Evolutionary conservation across 2,888 invertebrate genomes (phyloP), one percentile per base, ranked within the genome.

Genomic region (Dorcus hopei): DNA sequence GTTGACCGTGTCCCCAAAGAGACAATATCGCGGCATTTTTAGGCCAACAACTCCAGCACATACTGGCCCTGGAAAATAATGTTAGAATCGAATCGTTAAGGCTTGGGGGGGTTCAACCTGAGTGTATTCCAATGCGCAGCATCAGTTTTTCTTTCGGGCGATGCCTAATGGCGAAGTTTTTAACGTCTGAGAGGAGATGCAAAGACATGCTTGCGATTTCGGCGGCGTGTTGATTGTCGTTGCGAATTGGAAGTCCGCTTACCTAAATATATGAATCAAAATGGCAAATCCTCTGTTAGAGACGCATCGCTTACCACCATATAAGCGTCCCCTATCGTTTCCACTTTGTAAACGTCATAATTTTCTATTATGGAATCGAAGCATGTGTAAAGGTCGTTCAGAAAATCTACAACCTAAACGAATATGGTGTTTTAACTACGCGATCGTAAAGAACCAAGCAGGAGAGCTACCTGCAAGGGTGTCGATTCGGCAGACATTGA

Each of bases 141-240:
- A 91, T 86, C 14, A 97, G 82, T 65, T 91, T 87, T 66, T 95
- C 93, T 14, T 85, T 83, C 3, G 96, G 95, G 49, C 92, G 83
- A 77, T 97, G 97, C 3, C 93, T 84, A 61, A 97, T 93, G 67
- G 87, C 86, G 80, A 97, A 97, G 69, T 89, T 88, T 66, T 90
- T 85, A 50, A 96, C 90, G 50, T 91, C 90, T 38, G 89, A 85
- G 43, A 97, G 81, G 54, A 97, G 81, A 65, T 91, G 90, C 54
- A 97, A 78, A 1, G 95, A 95, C 95, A 97, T 95, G 8, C 93
- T 89, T 9, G 95, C 94, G 66, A 97, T 91, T 81, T 97, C 96
- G 2, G 91, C 91, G 1, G 96, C 97, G 77, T 97, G 97, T 55
- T 88, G 82, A 71, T 90, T 89, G 38, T 93, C 94, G 76, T 95